A percentile compares a stretch with the other conserved stretches of the same genome.
Conservation (phyloP, 1,140 invertebrate species). For the Drosophila grimshawi region DNA sequence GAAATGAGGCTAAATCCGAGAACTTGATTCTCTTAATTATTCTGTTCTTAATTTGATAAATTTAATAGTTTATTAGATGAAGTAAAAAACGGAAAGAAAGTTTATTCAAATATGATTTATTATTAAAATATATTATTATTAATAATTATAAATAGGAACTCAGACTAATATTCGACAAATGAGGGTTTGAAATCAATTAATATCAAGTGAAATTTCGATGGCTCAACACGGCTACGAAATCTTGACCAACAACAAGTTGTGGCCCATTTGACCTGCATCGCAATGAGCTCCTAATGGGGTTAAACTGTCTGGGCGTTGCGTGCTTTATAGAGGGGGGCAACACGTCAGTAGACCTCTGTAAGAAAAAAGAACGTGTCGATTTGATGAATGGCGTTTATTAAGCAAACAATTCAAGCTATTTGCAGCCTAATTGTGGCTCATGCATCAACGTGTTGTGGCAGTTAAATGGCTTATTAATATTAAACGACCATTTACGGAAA, state of each 20-base stretch:
- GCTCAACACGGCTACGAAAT: slow-evolving; percentile 10
- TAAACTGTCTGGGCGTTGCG: slow-evolving; percentile 59
- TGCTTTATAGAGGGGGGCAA: slow-evolving; percentile 25
- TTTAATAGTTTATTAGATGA: too few species aligned
- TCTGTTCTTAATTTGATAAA: too few species aligned
- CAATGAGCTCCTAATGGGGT: slow-evolving; percentile 23
- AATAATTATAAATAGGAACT: too few species aligned
- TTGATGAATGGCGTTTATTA: slow-evolving; percentile 81
- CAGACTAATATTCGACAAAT: too few species aligned
- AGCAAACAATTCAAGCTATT: slow-evolving; percentile 79
- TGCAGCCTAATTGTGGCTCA: slow-evolving; percentile 71
- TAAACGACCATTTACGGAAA: slow-evolving; percentile 54
- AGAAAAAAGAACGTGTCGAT: slow-evolving; percentile 70
- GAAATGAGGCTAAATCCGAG: too few species aligned
- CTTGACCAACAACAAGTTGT: slow-evolving; percentile 6
- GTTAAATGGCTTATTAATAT: slow-evolving; percentile 79
- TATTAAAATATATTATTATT: too few species aligned
- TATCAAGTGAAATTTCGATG: too few species aligned
- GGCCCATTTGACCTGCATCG: slow-evolving; percentile 39
- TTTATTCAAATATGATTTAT: too few species aligned
- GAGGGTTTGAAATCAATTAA: too few species aligned
- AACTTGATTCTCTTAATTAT: too few species aligned
- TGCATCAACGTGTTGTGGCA: slow-evolving; percentile 73
- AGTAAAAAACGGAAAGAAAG: too few species aligned
- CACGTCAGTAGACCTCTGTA: slow-evolving; percentile 10